Base-by-base conservation (phyloP, 2,797 vertebrate genomes). In the Macropus fuliginosus region DNA sequence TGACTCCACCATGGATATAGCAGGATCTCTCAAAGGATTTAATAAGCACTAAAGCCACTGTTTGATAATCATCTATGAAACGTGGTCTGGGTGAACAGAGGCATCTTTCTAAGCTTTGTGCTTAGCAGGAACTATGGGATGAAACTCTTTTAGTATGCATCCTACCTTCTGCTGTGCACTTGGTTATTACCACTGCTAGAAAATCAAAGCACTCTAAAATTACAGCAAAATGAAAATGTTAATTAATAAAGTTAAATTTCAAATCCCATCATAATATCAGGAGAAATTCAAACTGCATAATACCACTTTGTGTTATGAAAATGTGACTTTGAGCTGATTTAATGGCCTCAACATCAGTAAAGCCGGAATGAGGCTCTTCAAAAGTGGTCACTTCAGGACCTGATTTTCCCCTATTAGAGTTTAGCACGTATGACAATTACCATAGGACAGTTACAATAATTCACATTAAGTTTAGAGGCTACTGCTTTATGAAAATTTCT, bases 181-280 rank as follows among this genome's bases (percentile, higher is more conserved):
- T 74, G 62, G 93, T 96, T 94, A 96, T 98, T 66, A 96, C 96
- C 92, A 96, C 95, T 96, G 97, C 94, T 95, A 96, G 92, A 97
- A 92, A 92, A 96, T 95, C 91, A 96, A 56, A 28, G 90, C 90
- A 54, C 94, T 95, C 89, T 92, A 94, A 56, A 94, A 95, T 74
- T 91, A 57, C n/a, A 96, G 97, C 94, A 93, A 96, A 94, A 94
- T 59, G 94, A 95, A 96, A 95, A 93, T 56, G 96, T 57, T 90
- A 93, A 95, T 97, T 97, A 94, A 96, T 92, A 95, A 97, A 92
- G 91, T n/a, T 55, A 96, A 93, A 94, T 94, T 87, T 96, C 66
- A 74, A 93, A 94, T 55, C 92, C 94, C 94, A 81, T 95, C 87
- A 54, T 56, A 89, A 34, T 34, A 94, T 91, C 93, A 91, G 94